These are phyloP conservation scores for Thunnus maccoyii DNA, from an alignment of 2,113 vertebrate genomes.

Conservation along the genomic window DNA sequence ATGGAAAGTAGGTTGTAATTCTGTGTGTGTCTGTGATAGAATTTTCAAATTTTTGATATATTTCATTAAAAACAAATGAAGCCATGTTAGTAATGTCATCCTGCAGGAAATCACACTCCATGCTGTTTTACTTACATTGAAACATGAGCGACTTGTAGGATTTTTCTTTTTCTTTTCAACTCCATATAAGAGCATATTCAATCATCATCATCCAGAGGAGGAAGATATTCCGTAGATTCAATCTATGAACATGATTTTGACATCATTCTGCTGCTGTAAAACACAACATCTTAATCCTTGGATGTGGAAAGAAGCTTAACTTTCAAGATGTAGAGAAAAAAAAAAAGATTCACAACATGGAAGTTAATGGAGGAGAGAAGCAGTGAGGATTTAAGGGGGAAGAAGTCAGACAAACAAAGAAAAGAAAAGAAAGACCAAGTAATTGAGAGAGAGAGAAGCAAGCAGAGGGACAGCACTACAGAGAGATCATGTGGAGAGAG, in stretches of 20 bases:
- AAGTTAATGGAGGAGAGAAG: conserved; percentile 53
- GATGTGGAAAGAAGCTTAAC: conserved; percentile 54
- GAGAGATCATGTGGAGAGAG: conserved; percentile 41
- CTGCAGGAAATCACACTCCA: neutral
- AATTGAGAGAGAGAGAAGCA: conserved; percentile 36
- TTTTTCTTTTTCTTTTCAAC: neutral
- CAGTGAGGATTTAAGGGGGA: conserved; percentile 54
- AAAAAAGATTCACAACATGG: conserved; percentile 20
- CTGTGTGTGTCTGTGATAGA: too few relatives aligned
- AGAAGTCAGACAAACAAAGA: conserved; percentile 20
- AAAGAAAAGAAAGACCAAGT: conserved; percentile 21
- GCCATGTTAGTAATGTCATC: neutral
- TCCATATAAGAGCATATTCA: neutral
- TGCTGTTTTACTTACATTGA: neutral
- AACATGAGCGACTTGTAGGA: neutral
- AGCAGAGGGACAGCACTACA: conserved; percentile 24
- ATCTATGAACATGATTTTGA: conserved; percentile 27
- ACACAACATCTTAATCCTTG: conserved; percentile 37
- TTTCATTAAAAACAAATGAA: neutral
- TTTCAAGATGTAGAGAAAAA: conserved; percentile 29
- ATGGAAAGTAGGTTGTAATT: too few relatives aligned
- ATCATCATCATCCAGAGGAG: neutral
- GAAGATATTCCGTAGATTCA: conserved; percentile 1
- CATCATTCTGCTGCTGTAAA: conserved; percentile 5
- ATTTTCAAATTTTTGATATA: too few relatives aligned